A percentile compares a stretch with the other conserved stretches of the same genome.
phyloP scores from a whole-genome alignment of 92 coral and sea anemone species.

The Parazoanthus darwini region DNA sequence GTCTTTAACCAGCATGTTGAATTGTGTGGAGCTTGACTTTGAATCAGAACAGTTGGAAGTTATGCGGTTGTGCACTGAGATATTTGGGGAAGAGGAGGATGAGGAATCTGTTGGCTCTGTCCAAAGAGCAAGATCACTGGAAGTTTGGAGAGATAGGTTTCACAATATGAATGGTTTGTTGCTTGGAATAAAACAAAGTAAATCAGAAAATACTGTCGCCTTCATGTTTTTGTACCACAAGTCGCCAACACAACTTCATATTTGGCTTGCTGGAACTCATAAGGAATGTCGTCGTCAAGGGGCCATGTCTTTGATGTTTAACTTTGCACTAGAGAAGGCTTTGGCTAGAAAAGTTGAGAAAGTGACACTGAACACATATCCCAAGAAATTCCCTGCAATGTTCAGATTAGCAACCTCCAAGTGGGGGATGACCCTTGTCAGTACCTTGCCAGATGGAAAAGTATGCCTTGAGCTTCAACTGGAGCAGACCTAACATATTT shows the following conservation, averaged over 20 bases:
- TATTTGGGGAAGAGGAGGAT: constrained; percentile 7
- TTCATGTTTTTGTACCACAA: constrained; percentile 43
- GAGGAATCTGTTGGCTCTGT: not conserved
- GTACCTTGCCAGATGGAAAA: constrained; percentile 35
- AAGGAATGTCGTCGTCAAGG: constrained; percentile 24
- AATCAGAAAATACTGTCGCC: not conserved
- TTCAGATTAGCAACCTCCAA: constrained; percentile 20
- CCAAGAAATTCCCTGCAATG: constrained; percentile 29
- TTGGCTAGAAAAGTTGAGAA: not conserved
- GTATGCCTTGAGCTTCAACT: constrained; percentile 25
- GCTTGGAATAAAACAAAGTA: constrained; percentile 11
- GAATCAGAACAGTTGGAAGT: constrained; percentile 18
- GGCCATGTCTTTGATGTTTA: constrained; percentile 36
- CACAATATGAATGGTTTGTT: constrained; percentile 32
- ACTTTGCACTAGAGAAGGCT: constrained; percentile 26
- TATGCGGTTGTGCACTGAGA: constrained; percentile 13
- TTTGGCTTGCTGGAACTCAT: constrained; percentile 38
- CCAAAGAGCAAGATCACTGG: constrained; percentile 6
- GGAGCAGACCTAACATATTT: not conserved
- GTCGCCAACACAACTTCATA: constrained; percentile 17
- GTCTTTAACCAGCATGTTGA: constrained; percentile 6
- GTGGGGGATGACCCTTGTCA: constrained; percentile 27
- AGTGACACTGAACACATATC: constrained; percentile 34
- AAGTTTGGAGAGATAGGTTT: constrained; percentile 33
- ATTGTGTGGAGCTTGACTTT: constrained; percentile 37